A percentile compares a stretch with the other conserved stretches of the same genome.
Evolutionary conservation across 2,888 invertebrate genomes (phyloP).

Genomic region (Fragum whitleyi): DNA sequence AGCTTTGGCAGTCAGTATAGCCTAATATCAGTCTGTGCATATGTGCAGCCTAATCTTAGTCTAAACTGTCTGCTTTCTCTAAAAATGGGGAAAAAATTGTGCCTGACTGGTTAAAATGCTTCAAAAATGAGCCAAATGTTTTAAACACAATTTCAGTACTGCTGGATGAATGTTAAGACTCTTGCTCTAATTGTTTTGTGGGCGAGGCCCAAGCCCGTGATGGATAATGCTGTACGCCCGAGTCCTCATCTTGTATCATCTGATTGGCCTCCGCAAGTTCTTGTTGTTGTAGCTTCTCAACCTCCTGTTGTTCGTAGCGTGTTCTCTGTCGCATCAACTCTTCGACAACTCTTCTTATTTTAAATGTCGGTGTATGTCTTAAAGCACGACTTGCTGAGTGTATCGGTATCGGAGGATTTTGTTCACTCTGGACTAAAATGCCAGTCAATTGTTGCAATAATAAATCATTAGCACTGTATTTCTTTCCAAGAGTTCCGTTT

Average conservation of each 20-base stretch:
- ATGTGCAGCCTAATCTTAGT: too few species aligned
- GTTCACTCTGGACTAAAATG: slow-evolving; percentile 67
- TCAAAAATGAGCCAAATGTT: too few species aligned
- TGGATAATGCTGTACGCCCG: slow-evolving; percentile 43
- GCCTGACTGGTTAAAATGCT: too few species aligned
- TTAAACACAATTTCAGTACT: too few species aligned
- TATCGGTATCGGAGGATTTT: slow-evolving; percentile 71
- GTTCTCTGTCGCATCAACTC: slow-evolving; percentile 76
- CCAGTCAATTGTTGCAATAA: slow-evolving; percentile 78
- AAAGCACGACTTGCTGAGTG: slow-evolving; percentile 78
- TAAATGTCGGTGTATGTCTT: slow-evolving; percentile 81
- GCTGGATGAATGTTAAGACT: slow-evolving; percentile 36
- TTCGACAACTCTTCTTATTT: slow-evolving; percentile 81
- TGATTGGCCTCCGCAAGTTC: slow-evolving; percentile 34
- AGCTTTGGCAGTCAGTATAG: too few species aligned
- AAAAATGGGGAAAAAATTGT: too few species aligned
- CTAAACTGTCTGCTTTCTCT: too few species aligned
- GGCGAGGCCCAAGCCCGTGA: slow-evolving; percentile 47
- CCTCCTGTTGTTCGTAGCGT: slow-evolving; percentile 76
- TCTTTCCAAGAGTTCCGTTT: slow-evolving; percentile 64
- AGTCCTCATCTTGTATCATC: slow-evolving; percentile 31
- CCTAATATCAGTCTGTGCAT: too few species aligned
- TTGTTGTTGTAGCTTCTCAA: slow-evolving; percentile 73
- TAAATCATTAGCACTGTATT: slow-evolving; percentile 75
- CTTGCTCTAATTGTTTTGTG: slow-evolving; percentile 48